Evolutionary conservation across 2,888 invertebrate species (phyloP).

Genomic region (Tridacna gigas): DNA sequence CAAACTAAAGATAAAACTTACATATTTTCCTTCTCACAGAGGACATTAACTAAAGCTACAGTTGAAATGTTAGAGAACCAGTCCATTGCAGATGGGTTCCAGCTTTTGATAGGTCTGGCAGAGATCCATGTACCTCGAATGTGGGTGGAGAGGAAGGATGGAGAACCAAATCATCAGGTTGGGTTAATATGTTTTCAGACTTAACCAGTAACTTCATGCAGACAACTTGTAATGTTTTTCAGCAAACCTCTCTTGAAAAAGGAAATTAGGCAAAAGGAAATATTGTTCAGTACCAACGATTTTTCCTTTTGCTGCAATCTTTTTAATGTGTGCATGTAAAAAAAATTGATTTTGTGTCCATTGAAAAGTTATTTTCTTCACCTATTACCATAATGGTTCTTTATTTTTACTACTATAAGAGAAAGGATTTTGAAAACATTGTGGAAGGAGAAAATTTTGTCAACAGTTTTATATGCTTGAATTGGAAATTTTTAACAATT

Average conservation of each 20-base stretch:
- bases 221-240: background rate
- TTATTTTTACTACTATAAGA: no score
- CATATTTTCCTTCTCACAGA: constrained; percentile 50
- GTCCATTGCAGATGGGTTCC: constrained; percentile 82
- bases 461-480: no score
- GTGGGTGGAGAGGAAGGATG: constrained; percentile 84
- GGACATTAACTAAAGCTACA: constrained; percentile 83
- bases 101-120: constrained; percentile 83
- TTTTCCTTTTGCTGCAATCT: background rate
- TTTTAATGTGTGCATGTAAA: background rate
- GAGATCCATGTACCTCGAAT: constrained; percentile 85
- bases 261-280: background rate
- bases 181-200: background rate
- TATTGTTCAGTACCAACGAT: background rate
- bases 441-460: no score
- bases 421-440: no score
- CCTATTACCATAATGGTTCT: no score
- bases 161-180: constrained; percentile 75
- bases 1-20: no score
- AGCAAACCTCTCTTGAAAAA: background rate
- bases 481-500: no score
- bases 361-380: no score
- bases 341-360: no score
- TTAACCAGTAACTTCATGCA: no score
- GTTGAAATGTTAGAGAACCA: constrained; percentile 79